Percentiles rank a stretch among this genome's conserved stretches.
phyloP scores from a whole-genome alignment of 2,888 invertebrate species.

The Microplitis manilae region DNA sequence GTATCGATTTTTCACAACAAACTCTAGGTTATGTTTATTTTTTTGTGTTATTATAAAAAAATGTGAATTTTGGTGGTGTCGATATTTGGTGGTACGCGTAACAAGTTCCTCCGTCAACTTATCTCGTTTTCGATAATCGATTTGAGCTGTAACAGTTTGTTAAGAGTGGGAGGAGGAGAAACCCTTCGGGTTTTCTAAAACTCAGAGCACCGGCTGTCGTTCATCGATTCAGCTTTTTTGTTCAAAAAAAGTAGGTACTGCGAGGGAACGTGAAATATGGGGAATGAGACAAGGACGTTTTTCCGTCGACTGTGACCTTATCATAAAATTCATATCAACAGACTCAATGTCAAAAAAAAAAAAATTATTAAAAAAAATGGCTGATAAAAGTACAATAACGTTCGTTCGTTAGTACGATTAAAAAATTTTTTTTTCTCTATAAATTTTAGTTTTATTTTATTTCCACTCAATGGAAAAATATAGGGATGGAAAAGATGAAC shows the following conservation, averaged over 20 bases:
- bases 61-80: neutral
- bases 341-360: neutral
- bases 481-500: neutral
- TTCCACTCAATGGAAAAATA: neutral
- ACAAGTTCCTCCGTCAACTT: slow-evolving; percentile 22
- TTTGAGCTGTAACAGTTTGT: slow-evolving; percentile 14
- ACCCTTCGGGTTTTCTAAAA: slow-evolving; percentile 12
- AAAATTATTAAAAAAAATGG: neutral
- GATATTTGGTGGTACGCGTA: neutral
- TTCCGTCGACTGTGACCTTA: slow-evolving; percentile 27
- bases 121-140: slow-evolving; percentile 24
- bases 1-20: slow-evolving; percentile 35
- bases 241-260: neutral
- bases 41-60: neutral
- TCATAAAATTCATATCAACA: slow-evolving; percentile 24
- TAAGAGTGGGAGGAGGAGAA: slow-evolving; percentile 4
- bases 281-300: neutral
- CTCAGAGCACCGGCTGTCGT: slow-evolving; percentile 22
- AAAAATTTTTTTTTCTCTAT: neutral
- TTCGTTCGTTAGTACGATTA: neutral
- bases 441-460: neutral
- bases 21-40: neutral
- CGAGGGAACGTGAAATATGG: slow-evolving; percentile 11
- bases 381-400: neutral
- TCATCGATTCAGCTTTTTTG: slow-evolving; percentile 27